Evolutionary conservation across 2,888 invertebrate genomes (phyloP).

Genomic region (Eutolmus rufibarbis): DNA sequence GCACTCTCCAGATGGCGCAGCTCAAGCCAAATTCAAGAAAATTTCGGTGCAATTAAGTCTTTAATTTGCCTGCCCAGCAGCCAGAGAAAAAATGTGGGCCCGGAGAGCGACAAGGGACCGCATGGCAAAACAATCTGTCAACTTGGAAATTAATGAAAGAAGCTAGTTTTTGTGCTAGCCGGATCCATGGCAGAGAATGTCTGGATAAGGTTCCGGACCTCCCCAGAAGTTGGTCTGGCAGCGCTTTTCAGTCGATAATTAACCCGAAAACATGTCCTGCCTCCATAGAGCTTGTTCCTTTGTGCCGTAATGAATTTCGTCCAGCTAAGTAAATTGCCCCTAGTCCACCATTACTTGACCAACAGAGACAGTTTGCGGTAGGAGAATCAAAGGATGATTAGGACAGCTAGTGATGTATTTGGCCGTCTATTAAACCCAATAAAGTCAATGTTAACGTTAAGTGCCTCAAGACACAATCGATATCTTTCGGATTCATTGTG

Average conservation of each 20-base stretch:
- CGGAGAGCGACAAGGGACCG: background rate
- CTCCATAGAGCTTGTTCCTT: background rate
- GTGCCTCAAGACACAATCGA: background rate
- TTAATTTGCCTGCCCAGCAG: background rate
- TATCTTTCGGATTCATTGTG: background rate
- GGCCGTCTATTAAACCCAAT: background rate
- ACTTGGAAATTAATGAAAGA: conserved; percentile 27
- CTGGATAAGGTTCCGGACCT: background rate
- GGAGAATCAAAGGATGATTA: conserved; percentile 15
- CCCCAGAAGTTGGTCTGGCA: background rate
- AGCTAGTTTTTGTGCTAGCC: conserved; percentile 10
- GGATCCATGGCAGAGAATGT: background rate
- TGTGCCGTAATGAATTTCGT: background rate
- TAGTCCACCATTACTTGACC: conserved; percentile 2
- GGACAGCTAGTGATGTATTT: background rate
- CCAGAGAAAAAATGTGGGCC: background rate
- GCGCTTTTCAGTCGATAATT: conserved; percentile 15
- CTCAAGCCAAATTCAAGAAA: background rate
- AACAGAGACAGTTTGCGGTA: background rate
- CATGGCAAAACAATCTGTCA: conserved; percentile 24
- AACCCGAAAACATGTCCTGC: conserved; percentile 23
- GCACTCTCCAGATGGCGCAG: background rate
- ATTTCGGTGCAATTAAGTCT: conserved; percentile 14
- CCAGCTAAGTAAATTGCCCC: background rate
- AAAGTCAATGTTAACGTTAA: background rate